These are phyloP conservation scores for Sipha maydis DNA, from an alignment of 2,888 invertebrate species.

Conservation along the genomic window DNA sequence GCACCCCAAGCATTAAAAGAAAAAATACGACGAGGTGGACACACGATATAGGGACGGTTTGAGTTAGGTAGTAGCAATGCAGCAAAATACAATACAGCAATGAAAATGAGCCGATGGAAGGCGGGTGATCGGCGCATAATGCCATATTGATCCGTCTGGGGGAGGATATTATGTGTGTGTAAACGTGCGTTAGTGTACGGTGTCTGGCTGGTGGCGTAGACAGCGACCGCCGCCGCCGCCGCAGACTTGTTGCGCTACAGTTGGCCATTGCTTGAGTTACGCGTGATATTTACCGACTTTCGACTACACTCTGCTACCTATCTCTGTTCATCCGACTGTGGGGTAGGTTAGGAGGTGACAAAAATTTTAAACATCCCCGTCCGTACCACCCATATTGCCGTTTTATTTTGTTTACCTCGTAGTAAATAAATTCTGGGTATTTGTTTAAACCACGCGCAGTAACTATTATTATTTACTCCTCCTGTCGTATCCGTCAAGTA, in stretches of 20 bases:
- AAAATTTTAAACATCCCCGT: constrained; percentile 39
- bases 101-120: not conserved
- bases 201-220: constrained; percentile 19
- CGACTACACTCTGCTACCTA: not conserved
- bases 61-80: constrained; percentile 47
- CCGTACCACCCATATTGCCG: not conserved
- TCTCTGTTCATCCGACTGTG: not conserved
- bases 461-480: too few species aligned
- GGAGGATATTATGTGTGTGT: not conserved
- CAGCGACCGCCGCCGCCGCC: not conserved
- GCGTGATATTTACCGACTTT: not conserved
- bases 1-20: not conserved
- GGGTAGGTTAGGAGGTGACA: constrained; percentile 48
- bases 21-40: not conserved
- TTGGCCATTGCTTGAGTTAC: not conserved
- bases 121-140: constrained; percentile 30
- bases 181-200: constrained; percentile 9
- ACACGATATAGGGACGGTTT: not conserved
- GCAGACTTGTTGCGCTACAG: constrained; percentile 27
- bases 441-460: not conserved
- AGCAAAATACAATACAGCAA: constrained; percentile 20
- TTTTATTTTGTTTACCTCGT: not conserved
- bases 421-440: not conserved
- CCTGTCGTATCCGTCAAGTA: too few species aligned
- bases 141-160: constrained; percentile 48